phyloP scores from a whole-genome alignment of 2,797 vertebrate species.

The Sebastes steindachneri region DNA sequence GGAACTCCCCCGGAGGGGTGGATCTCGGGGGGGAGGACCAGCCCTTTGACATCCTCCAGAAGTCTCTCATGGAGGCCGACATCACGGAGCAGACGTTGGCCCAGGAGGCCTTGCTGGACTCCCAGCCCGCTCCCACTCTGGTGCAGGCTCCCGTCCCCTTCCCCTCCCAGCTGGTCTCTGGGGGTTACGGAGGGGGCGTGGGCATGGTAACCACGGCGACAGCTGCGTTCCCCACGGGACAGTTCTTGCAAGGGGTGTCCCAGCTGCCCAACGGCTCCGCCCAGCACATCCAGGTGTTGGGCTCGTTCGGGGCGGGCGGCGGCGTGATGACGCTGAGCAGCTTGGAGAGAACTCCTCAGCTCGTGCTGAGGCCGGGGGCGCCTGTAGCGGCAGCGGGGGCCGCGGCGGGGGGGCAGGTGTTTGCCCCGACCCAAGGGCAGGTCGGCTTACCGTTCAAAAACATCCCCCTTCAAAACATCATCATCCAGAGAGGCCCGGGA shows the following conservation, averaged over 20 bases:
- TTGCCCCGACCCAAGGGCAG: slow-evolving; percentile 89
- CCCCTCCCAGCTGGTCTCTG: slow-evolving; percentile 94
- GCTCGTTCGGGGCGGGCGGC: slow-evolving; percentile 90
- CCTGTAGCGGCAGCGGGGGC: slow-evolving; percentile 82
- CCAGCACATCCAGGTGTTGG: slow-evolving; percentile 95
- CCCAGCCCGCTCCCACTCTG: slow-evolving; percentile 88
- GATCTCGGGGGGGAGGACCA: slow-evolving; percentile 94
- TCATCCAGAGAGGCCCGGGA: slow-evolving; percentile 95
- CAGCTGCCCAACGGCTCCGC: slow-evolving; percentile 92
- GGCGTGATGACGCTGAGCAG: slow-evolving; percentile 97
- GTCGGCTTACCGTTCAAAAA: slow-evolving; percentile 95
- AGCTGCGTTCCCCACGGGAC: slow-evolving; percentile 86
- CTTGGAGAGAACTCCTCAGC: slow-evolving; percentile 92
- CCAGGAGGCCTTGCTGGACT: slow-evolving; percentile 96
- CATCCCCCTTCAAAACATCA: slow-evolving; percentile 97
- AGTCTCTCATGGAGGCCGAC: slow-evolving; percentile 97
- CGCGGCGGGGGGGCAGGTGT: slow-evolving; percentile 86
- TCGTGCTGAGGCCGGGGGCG: slow-evolving; percentile 91
- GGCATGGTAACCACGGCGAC: slow-evolving; percentile 88
- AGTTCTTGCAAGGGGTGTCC: slow-evolving; percentile 94
- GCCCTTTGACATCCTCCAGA: slow-evolving; percentile 98
- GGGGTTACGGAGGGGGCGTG: slow-evolving; percentile 90
- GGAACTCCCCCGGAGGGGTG: slow-evolving; percentile 87
- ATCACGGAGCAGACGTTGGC: slow-evolving; percentile 99
- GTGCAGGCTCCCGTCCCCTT: slow-evolving; percentile 90